A percentile compares a stretch with the other conserved stretches of the same genome.
Conservation (phyloP, 2,797 vertebrate genomes). For the Poeciliopsis turneri region DNA sequence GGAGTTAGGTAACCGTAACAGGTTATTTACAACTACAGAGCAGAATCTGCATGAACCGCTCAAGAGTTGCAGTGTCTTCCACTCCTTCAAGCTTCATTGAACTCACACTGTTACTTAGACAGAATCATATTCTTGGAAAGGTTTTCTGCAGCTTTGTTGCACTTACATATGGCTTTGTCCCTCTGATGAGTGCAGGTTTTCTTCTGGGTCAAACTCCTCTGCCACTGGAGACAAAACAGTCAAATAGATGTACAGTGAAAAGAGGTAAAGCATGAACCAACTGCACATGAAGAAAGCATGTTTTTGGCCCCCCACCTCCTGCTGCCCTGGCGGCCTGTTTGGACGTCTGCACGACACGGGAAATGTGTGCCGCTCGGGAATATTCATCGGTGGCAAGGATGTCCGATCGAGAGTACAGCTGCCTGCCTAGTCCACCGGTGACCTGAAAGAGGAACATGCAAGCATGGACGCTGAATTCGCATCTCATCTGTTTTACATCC, state of each 20-base stretch:
- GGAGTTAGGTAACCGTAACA: slow-evolving; percentile 45
- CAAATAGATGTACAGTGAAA: slow-evolving; percentile 8
- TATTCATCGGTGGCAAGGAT: slow-evolving; percentile 80
- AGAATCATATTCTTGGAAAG: slow-evolving; percentile 8
- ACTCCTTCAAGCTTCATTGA: slow-evolving; percentile 34
- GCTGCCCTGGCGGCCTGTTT: slow-evolving; percentile 69
- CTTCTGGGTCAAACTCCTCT: slow-evolving; percentile 78
- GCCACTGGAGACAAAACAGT: slow-evolving; percentile 34
- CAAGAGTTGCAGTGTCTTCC: slow-evolving; percentile 4
- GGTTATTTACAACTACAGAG: slow-evolving; percentile 46
- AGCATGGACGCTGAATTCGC: slow-evolving; percentile 2
- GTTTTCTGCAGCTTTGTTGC: background rate
- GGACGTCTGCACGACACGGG: slow-evolving; percentile 75
- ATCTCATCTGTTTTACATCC: slow-evolving; percentile 1
- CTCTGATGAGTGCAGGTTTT: slow-evolving; percentile 75
- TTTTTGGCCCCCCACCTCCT: slow-evolving; percentile 75
- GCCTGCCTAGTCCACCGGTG: slow-evolving; percentile 58
- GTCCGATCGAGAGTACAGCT: slow-evolving; percentile 82
- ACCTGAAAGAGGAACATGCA: slow-evolving; percentile 73
- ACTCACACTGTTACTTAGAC: slow-evolving; percentile 20
- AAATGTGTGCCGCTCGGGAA: slow-evolving; percentile 70
- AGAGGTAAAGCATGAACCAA: slow-evolving; percentile 9
- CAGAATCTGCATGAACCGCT: slow-evolving; percentile 44
- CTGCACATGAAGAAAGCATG: slow-evolving; percentile 5
- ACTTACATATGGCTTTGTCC: slow-evolving; percentile 82